A percentile compares a stretch with the other conserved stretches of the same genome.
Conservation (phyloP, 2,888 invertebrate species). For the Ernsta delagoae region DNA sequence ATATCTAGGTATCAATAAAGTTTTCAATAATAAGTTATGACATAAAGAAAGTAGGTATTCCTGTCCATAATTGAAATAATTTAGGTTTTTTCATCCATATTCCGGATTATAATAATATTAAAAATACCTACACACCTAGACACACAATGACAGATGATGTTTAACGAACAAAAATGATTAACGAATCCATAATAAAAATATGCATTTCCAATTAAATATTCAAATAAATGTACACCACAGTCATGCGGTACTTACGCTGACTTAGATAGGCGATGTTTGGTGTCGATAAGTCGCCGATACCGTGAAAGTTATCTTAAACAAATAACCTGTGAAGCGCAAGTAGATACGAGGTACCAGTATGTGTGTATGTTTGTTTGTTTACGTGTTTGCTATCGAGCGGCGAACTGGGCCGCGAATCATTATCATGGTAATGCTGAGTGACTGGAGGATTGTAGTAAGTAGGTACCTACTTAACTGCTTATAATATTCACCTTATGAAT, state of each 20-base stretch:
- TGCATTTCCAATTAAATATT: neutral
- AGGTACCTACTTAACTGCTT: neutral
- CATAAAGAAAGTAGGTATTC: too few relatives aligned
- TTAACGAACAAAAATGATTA: too few relatives aligned
- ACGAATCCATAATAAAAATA: too few relatives aligned
- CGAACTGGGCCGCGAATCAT: constrained; percentile 19
- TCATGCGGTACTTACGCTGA: constrained; percentile 5
- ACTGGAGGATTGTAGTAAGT: neutral
- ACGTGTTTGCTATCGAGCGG: constrained; percentile 15
- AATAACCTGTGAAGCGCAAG: constrained; percentile 58
- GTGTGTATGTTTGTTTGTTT: constrained; percentile 23
- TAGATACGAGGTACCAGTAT: constrained; percentile 13
- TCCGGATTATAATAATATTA: too few relatives aligned
- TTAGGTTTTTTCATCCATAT: too few relatives aligned
- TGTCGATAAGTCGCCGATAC: constrained; percentile 62
- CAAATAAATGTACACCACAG: neutral
- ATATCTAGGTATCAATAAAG: too few relatives aligned
- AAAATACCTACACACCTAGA: too few relatives aligned
- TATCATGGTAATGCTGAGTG: constrained; percentile 5
- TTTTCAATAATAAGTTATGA: too few relatives aligned
- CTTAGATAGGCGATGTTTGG: constrained; percentile 59
- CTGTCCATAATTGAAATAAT: too few relatives aligned
- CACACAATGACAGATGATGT: too few relatives aligned
- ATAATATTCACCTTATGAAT: neutral
- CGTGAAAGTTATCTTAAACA: constrained; percentile 76